Conservation (phyloP, 2,888 invertebrate species). For the Drosophila gaucha region DNA sequence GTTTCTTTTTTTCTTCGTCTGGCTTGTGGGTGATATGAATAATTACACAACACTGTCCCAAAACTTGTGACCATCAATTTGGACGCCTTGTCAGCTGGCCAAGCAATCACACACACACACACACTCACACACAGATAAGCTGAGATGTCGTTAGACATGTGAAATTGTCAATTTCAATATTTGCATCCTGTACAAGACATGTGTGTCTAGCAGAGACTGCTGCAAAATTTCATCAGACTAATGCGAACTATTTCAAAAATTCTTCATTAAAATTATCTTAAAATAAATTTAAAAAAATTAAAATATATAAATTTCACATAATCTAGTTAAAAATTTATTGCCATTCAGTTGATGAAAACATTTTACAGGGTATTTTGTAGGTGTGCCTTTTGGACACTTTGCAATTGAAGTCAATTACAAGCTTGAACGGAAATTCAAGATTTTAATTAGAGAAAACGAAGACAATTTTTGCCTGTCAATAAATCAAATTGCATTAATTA, state of each 20-base stretch:
- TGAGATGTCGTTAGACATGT: constrained; percentile 3
- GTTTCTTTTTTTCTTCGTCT: neutral
- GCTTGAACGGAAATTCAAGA: constrained; percentile 84
- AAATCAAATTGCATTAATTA: constrained; percentile 75
- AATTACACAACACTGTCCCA: constrained; percentile 50
- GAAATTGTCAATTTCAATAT: constrained; percentile 43
- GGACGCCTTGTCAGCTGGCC: constrained; percentile 41
- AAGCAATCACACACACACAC: constrained; percentile 9
- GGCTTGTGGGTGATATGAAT: constrained; percentile 57
- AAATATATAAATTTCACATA: too few species aligned
- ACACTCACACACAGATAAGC: neutral
- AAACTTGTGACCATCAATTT: constrained; percentile 81
- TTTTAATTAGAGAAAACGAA: constrained; percentile 76
- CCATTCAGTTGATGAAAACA: too few species aligned
- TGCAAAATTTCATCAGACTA: neutral
- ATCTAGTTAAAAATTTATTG: too few species aligned
- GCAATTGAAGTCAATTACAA: constrained; percentile 82
- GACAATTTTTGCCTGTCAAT: constrained; percentile 53
- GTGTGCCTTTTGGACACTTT: neutral
- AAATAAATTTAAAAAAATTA: neutral
- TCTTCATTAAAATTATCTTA: neutral
- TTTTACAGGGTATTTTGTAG: constrained; percentile 32
- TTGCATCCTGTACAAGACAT: constrained; percentile 26
- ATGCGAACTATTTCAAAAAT: too few species aligned
- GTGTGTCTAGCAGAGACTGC: neutral